Evolutionary conservation across 1,140 invertebrate genomes (phyloP).

Genomic region (Berghia stephanieae): DNA sequence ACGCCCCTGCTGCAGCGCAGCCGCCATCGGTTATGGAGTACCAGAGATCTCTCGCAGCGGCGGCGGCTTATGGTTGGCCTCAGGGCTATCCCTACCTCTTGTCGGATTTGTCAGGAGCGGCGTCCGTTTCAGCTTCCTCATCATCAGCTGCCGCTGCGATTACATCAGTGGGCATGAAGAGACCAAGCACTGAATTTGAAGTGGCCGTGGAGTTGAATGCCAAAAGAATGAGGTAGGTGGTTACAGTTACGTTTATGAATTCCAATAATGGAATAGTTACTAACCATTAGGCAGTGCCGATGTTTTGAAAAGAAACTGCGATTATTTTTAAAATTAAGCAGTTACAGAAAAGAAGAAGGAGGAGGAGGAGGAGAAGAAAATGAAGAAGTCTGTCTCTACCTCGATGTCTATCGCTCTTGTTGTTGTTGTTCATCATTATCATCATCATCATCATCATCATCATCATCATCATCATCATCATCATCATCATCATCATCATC

Average conservation of each 20-base stretch:
- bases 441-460: conserved; percentile 8
- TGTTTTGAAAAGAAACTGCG: too few relatives aligned
- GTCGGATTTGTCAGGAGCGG: neutral
- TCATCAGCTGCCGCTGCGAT: neutral
- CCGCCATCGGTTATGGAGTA: conserved; percentile 35
- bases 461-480: conserved; percentile 4
- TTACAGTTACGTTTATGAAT: too few relatives aligned
- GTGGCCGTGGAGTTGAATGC: conserved; percentile 27
- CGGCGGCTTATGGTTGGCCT: conserved; percentile 16
- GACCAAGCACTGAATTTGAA: conserved; percentile 16
- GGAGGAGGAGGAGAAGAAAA: too few relatives aligned
- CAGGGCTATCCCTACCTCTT: conserved; percentile 22
- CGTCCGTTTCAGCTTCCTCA: neutral
- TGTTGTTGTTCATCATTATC: neutral
- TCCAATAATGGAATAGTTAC: too few relatives aligned
- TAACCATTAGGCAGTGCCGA: too few relatives aligned
- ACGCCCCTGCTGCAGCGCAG: conserved; percentile 5
- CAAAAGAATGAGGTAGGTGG: conserved; percentile 28
- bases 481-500: conserved; percentile 20
- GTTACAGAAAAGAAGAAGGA: too few relatives aligned
- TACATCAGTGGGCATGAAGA: neutral
- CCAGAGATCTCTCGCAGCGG: conserved; percentile 15
- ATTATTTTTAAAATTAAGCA: too few relatives aligned
- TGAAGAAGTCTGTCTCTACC: too few relatives aligned
- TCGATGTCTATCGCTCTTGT: too few relatives aligned